Base-by-base conservation (phyloP, 2,888 invertebrate genomes). In the Allacma fusca region DNA sequence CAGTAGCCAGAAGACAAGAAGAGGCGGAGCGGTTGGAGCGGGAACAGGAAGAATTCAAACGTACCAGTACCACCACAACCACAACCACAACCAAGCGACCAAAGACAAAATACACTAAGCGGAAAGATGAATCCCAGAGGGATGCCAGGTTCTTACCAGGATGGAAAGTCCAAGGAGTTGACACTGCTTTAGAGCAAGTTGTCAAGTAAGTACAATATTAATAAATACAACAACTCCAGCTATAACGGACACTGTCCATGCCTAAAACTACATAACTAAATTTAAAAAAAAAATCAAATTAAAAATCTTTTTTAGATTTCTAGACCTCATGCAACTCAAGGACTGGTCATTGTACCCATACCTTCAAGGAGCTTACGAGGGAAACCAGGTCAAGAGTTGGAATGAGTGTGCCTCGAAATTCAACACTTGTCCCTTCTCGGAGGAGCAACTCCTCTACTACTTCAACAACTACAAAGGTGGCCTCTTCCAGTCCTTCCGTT, bases 391-490 rank as follows among this genome's bases (percentile, higher is more conserved):
- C 1, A 71, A 68, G 21, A 62, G 78, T 40, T 74, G 74, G 70
- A 78, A 80, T 29, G 83, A 83, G 13, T 83, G 83, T 43, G 76
- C 80, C 12, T 50, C 44, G 23, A 70, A 76, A 40, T 83, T 75
- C 44, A 44, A 62, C 0, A 62, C 78, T 1, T 80, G 80, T 43
- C 80, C 80, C 4, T 78, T 78, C 26, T 76, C 78, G 0, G 81
- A 82, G 50, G 80, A 81, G 9, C 82, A 83, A 67, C 59, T 83
- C 1, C 80, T 83, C 19, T 83, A 83, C 76, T 83, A 83, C 43
- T 83, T 83, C 59, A 83, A 83, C 65, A 83, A 83, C 67, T 83
- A 83, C 69, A 83, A 83, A 74, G 82, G 82, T 23, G 83, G 83
- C 50, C 79, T 83, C 28, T 83, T 83, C 69, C 82, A 82, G 65